Percentiles rank a stretch among this genome's conserved stretches.
These are phyloP conservation scores for Criorhina ranunculi DNA, from an alignment of 2,888 invertebrate genomes.

Conservation along the genomic window DNA sequence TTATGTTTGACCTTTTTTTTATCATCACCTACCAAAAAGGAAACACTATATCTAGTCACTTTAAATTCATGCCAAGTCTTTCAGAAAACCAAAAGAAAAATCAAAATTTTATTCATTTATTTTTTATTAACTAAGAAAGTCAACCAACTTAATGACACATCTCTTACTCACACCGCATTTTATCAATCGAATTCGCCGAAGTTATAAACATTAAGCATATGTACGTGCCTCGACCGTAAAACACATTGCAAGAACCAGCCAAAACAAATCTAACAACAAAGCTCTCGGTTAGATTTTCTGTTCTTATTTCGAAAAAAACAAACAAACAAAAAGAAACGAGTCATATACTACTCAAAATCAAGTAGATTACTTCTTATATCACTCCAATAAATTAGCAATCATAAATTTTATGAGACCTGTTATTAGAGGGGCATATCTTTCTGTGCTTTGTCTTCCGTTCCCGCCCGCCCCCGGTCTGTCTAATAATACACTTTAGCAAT, in stretches of 20 bases:
- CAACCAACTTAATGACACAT: conserved; percentile 61
- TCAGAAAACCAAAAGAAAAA: conserved; percentile 16
- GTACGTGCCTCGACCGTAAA: conserved; percentile 62
- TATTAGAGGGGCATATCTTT: conserved; percentile 46
- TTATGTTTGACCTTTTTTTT: conserved; percentile 24
- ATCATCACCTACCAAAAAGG: not conserved
- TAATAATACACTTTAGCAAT: conserved; percentile 63
- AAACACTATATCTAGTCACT: conserved; percentile 14
- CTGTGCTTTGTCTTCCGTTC: conserved; percentile 5
- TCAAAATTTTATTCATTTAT: conserved; percentile 32
- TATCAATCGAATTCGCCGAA: conserved; percentile 66
- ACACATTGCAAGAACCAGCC: conserved; percentile 30
- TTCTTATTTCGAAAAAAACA: conserved; percentile 26
- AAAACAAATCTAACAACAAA: conserved; percentile 36
- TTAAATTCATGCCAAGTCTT: conserved; percentile 42
- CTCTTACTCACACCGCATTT: conserved; percentile 46
- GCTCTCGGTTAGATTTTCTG: conserved; percentile 25
- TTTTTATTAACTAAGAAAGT: conserved; percentile 40
- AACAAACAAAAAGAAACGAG: conserved; percentile 1
- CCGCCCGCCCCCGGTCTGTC: not conserved
- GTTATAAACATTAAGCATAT: conserved; percentile 55
- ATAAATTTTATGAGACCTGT: conserved; percentile 53
- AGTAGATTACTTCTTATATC: conserved; percentile 65
- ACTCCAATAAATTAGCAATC: conserved; percentile 62
- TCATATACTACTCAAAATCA: conserved; percentile 50